phyloP scores from a whole-genome alignment of 2,888 invertebrate species.

The Spilarctia lutea region DNA sequence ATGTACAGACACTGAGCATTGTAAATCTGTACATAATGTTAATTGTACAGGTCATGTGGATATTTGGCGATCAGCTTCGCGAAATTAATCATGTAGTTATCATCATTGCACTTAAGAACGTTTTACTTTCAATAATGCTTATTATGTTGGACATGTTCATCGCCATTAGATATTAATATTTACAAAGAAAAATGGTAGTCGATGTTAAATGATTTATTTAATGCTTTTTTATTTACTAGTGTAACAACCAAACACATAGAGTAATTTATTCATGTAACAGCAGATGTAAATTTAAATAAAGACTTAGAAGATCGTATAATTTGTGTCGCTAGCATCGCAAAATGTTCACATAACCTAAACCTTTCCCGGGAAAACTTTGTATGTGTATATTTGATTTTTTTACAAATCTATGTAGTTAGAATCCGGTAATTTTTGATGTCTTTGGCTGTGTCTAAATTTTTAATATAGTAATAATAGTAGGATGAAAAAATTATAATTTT shows the following conservation, averaged over 20 bases:
- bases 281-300: constrained; percentile 58
- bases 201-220: constrained; percentile 64
- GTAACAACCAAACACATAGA: constrained; percentile 58
- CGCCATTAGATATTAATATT: constrained; percentile 71
- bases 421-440: constrained; percentile 81
- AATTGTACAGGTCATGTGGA: constrained; percentile 86
- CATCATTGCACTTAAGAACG: constrained; percentile 71
- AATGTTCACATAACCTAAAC: constrained; percentile 86
- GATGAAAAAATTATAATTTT: constrained; percentile 78
- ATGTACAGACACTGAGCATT: constrained; percentile 64
- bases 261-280: constrained; percentile 62
- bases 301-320: constrained; percentile 58
- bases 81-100: constrained; percentile 69
- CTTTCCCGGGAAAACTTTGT: constrained; percentile 67
- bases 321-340: constrained; percentile 85
- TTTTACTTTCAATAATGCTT: constrained; percentile 71
- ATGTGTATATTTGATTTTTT: constrained; percentile 73
- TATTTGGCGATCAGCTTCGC: constrained; percentile 85
- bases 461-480: constrained; percentile 72
- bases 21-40: constrained; percentile 77
- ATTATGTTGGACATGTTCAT: constrained; percentile 63
- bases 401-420: constrained; percentile 78
- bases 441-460: constrained; percentile 85
- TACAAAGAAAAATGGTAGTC: constrained; percentile 84
- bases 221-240: constrained; percentile 69